Base-by-base conservation (phyloP, 2,113 vertebrate genomes). In the Lethenteron camtschaticum region DNA sequence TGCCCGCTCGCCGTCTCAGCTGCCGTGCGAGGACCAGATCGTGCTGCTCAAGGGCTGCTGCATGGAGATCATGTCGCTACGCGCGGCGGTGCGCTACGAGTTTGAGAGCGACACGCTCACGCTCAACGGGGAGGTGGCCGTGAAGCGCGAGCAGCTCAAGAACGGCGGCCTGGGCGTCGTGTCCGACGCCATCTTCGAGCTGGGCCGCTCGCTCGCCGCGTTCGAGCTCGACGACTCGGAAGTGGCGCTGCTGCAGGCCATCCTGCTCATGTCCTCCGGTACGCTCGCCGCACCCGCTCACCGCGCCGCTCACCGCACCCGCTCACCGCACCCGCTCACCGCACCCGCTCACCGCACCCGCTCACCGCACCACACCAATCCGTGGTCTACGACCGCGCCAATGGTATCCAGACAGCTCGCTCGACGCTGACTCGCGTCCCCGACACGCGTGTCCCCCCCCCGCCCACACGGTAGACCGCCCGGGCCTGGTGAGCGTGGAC, bases 1-100 rank as follows among this genome's bases (percentile, higher is more conserved):
- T 41, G 41, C 41, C 41, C 20, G n/a, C 63, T 66, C 63, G 20
- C 20, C 63, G n/a, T 79, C 20, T 0, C 79, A 97, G 94, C 85
- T 97, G 84, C 94, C 94, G 80, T 97, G 90, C 78, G 94, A 97
- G 85, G 94, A 97, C 81, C 94, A 97, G 90, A 96, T 97, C 78
- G 91, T 97, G 81, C 86, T 99, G 80, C 83, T 99, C 76, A 99
- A 97, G 81, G 94, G 94, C 77, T 97, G 94, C 74, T 99, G 94
- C 75, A 99, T 99, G 94, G 94, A 99, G 82, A 97, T 99, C 82
- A 99, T 99, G 94, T 99, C 94, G 11, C 85, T 99, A 72, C 83
- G 94, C 56, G 94, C 94, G 6, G 94, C 94, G 0, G 89, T 99
- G 71, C 89, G 92, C 75, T 99, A 99, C 20, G 94, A 99, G 76